Conservation (phyloP, 2,888 invertebrate species). For the Panorpa germanica region DNA sequence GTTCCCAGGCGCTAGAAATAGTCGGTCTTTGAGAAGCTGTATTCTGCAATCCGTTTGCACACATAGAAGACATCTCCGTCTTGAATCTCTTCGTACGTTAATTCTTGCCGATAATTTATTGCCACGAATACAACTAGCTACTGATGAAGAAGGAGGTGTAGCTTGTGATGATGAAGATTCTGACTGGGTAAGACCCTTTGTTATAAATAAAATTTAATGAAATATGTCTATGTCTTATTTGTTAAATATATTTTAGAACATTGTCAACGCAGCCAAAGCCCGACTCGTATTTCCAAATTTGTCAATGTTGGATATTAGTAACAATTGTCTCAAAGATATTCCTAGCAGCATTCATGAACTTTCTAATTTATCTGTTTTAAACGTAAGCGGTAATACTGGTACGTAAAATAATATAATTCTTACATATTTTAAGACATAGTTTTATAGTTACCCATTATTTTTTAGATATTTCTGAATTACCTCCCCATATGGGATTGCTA, state of each 20-base stretch:
- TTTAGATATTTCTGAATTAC: conserved; percentile 66
- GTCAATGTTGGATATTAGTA: conserved; percentile 86
- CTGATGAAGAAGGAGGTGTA: conserved; percentile 56
- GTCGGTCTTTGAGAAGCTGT: conserved; percentile 40
- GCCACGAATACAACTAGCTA: conserved; percentile 58
- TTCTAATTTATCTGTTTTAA: conserved; percentile 77
- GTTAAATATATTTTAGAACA: no score
- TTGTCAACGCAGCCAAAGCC: conserved; percentile 33
- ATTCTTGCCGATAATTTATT: conserved; percentile 75
- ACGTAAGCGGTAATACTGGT: conserved; percentile 71
- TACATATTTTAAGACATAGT: background rate
- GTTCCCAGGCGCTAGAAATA: conserved; percentile 2
- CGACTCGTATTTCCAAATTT: conserved; percentile 80
- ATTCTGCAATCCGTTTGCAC: conserved; percentile 66
- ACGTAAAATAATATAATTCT: conserved; percentile 11
- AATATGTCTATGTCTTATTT: no score
- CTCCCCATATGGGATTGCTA: conserved; percentile 87
- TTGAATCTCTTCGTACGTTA: conserved; percentile 22
- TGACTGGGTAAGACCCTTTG: conserved; percentile 34
- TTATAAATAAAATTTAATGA: conserved; percentile 13
- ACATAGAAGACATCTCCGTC: conserved; percentile 52
- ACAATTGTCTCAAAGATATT: conserved; percentile 62
- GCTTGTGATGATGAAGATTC: conserved; percentile 36
- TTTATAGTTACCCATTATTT: conserved; percentile 12
- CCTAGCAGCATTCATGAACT: conserved; percentile 74